Evolutionary conservation across 2,888 invertebrate species (phyloP).

Genomic region (Pachydiplax longipennis): DNA sequence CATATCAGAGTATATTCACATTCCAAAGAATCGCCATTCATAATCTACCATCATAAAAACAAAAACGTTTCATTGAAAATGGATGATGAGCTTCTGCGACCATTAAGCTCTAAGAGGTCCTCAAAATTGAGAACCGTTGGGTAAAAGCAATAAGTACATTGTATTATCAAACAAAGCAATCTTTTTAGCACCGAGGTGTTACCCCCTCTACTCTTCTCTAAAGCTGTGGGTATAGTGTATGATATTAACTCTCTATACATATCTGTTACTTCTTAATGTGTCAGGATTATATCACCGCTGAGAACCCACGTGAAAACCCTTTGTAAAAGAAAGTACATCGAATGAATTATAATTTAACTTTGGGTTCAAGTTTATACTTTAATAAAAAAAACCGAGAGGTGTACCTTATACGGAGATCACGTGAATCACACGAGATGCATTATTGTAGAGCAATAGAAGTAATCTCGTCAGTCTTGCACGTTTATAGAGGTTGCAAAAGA

Average conservation of each 20-base stretch:
- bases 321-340: not conserved
- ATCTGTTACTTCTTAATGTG: not conserved
- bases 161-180: not conserved
- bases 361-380: not conserved
- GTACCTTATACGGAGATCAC: not conserved
- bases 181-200: not conserved
- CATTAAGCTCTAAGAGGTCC: not conserved
- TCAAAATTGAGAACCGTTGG: not conserved
- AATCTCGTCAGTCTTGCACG: not conserved
- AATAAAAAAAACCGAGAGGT: not conserved
- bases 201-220: not conserved
- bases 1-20: not conserved
- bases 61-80: not conserved
- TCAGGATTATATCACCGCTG: not conserved
- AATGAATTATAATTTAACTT: not conserved
- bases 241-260: not conserved
- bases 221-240: not conserved
- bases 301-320: not conserved
- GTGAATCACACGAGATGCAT: not conserved
- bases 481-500: not conserved
- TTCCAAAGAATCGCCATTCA: not conserved
- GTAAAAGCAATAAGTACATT: constrained; percentile 35
- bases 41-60: not conserved
- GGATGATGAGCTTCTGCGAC: not conserved
- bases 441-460: not conserved